Evolutionary conservation across 2,113 vertebrate species (phyloP).

Genomic region (Myrmecobius fasciatus): DNA sequence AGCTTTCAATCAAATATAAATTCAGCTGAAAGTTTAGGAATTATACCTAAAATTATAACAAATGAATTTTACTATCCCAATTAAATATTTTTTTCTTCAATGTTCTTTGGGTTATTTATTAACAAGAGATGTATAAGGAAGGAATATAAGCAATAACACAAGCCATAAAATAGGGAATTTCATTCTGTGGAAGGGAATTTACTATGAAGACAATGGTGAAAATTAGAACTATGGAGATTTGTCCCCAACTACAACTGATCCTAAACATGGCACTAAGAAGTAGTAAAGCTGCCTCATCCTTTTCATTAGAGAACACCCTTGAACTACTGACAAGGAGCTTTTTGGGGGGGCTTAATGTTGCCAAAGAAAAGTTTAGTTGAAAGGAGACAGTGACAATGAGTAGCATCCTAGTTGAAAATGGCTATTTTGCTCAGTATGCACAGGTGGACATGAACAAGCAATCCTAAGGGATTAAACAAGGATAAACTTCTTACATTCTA

Average conservation of each 20-base stretch:
- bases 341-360: neutral
- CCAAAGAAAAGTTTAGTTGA: neutral
- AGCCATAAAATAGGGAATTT: too few relatives aligned
- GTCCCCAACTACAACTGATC: neutral
- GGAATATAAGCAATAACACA: too few relatives aligned
- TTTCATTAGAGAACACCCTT: neutral
- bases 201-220: too few relatives aligned
- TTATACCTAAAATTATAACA: too few relatives aligned
- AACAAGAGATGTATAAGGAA: too few relatives aligned
- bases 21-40: too few relatives aligned
- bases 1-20: too few relatives aligned
- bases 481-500: neutral
- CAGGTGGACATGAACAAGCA: neutral
- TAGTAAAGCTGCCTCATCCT: neutral
- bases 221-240: neutral
- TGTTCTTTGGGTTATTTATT: too few relatives aligned
- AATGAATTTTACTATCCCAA: too few relatives aligned
- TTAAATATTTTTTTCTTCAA: too few relatives aligned
- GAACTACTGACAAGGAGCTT: neutral
- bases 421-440: neutral
- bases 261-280: neutral
- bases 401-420: neutral
- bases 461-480: neutral
- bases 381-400: neutral
- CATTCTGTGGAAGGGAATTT: too few relatives aligned